Conservation (phyloP, 2,113 vertebrate genomes). For the Mola mola region DNA sequence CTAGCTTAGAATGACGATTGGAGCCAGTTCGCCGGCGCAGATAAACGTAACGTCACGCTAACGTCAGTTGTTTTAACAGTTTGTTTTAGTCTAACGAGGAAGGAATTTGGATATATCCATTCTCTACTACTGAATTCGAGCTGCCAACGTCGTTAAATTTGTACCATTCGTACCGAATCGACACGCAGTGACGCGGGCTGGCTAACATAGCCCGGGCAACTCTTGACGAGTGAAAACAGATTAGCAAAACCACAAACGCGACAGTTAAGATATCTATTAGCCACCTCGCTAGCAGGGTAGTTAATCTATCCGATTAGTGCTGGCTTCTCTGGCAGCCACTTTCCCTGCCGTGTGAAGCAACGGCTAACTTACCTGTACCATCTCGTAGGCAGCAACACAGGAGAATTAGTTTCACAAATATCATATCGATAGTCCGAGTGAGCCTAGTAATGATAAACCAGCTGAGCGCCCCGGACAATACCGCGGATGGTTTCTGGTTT, state of each 20-base stretch:
- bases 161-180: background rate
- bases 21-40: too few relatives aligned
- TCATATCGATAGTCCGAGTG: conserved; percentile 71
- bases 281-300: conserved; percentile 58
- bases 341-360: conserved; percentile 3
- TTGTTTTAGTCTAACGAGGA: too few relatives aligned
- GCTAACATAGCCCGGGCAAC: background rate
- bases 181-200: background rate
- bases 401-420: conserved; percentile 66
- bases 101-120: too few relatives aligned
- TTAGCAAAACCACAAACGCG: conserved; percentile 8
- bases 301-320: conserved; percentile 57
- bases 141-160: background rate
- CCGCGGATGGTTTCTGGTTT: conserved; percentile 51
- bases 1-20: too few relatives aligned
- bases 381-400: conserved; percentile 64
- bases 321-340: conserved; percentile 26
- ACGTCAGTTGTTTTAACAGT: too few relatives aligned
- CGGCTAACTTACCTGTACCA: conserved; percentile 71
- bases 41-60: too few relatives aligned
- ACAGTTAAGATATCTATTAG: conserved; percentile 33
- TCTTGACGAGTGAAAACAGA: background rate
- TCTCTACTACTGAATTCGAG: too few relatives aligned
- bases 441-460: background rate
- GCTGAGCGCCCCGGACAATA: conserved; percentile 28